These are phyloP conservation scores for Zonitis immaculata DNA, from an alignment of 2,888 invertebrate species.

Conservation along the genomic window DNA sequence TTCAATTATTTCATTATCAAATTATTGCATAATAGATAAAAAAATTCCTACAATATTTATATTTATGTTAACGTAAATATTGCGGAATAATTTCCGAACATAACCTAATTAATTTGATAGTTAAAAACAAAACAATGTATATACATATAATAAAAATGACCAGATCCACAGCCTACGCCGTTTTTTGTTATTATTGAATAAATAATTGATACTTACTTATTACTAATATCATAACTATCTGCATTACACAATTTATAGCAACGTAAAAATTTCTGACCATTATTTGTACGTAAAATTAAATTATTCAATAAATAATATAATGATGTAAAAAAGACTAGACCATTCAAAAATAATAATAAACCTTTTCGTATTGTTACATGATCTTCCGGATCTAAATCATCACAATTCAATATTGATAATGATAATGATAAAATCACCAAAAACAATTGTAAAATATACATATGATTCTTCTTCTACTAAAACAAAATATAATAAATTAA, in stretches of 20 bases:
- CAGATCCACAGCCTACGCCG: too few relatives aligned
- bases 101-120: too few relatives aligned
- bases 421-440: constrained; percentile 20
- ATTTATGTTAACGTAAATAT: background rate
- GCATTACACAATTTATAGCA: constrained; percentile 62
- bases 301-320: constrained; percentile 62
- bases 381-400: constrained; percentile 49
- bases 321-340: constrained; percentile 64
- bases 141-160: too few relatives aligned
- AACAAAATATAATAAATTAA: constrained; percentile 3
- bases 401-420: constrained; percentile 32
- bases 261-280: constrained; percentile 57
- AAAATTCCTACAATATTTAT: too few relatives aligned
- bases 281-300: constrained; percentile 56
- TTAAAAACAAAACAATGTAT: too few relatives aligned
- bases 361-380: constrained; percentile 61
- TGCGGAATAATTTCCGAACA: background rate
- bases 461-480: constrained; percentile 12
- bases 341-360: constrained; percentile 57
- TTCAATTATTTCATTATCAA: too few relatives aligned
- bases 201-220: constrained; percentile 57
- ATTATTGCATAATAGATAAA: too few relatives aligned
- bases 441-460: constrained; percentile 14
- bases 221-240: constrained; percentile 68
- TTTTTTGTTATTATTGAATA: background rate